Evolutionary conservation across 37 sponge, comb jelly and placozoan species (phyloP), one percentile per base, ranked within the genome.

Genomic region (Cliona cf. orientalis): DNA sequence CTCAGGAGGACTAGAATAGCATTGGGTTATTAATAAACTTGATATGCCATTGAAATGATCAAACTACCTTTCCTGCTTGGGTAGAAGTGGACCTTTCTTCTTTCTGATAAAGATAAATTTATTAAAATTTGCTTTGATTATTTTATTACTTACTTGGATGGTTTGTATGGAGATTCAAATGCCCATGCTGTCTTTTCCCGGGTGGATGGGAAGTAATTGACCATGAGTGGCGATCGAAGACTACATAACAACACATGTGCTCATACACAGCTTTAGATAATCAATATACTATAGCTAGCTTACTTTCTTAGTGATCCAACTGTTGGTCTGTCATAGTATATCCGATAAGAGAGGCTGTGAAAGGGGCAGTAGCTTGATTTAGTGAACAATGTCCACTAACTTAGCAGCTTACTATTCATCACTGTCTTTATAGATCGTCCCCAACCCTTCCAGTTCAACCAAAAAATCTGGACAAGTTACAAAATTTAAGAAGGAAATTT

Each of bases 361-460:
- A 62, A 23, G 23, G 35, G 7, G 23, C 2, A 74, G 22, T 34
- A 11, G 23, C 31, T 35, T 57, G 2, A 33, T 3, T 42, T 45
- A 31, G 5, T 49, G 5, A 5, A 74, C 3, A 58, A 23, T 14
- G 22, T 21, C 0, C 6, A 25, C 2, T 4, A 35, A n/a, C n/a
- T n/a, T n/a, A n/a, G n/a, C n/a, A n/a, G n/a, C 69, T 69, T 46
- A 80, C 80, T 80, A 80, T 66, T 67, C 69, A 55, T 67, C 69
- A 49, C 80, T 80, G 45, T 67, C 46, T 80, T 35, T 80, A 14
- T 35, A n/a, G 21, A 80, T 80, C 22, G 3, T 17, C 33, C 69
- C 80, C 23, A 68, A 6, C 14, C 66, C 57, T 55, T 80, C 69
- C n/a, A 80, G 41, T 21, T 46, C 33, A 26, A 43, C 35, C 25